Evolutionary conservation across 2,113 vertebrate genomes (phyloP).

Genomic region (pig (Sus scrofa)): T2T-Sscrofa CM000824.6:26809001-26809500

Average conservation of each 20-base stretch:
- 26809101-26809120: background rate
- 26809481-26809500: no score
- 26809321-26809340: background rate
- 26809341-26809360: background rate
- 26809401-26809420: background rate
- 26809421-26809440: accelerated
- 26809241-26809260: conserved; percentile 80
- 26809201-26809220: conserved; percentile 80
- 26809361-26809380: background rate
- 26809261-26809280: conserved; percentile 83
- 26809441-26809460: accelerated
- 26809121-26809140: no score
- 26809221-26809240: conserved; percentile 79
- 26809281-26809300: conserved; percentile 60
- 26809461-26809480: background rate
- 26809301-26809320: background rate
- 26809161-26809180: background rate
- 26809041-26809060: background rate
- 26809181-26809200: background rate
- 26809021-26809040: background rate
- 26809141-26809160: background rate
- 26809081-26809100: background rate
- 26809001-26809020: background rate
- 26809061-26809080: background rate
- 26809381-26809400: background rate